These are phyloP conservation scores for Arctocebus calabarensis DNA, from an alignment of 2,797 vertebrate species.

Conservation along the genomic window DNA sequence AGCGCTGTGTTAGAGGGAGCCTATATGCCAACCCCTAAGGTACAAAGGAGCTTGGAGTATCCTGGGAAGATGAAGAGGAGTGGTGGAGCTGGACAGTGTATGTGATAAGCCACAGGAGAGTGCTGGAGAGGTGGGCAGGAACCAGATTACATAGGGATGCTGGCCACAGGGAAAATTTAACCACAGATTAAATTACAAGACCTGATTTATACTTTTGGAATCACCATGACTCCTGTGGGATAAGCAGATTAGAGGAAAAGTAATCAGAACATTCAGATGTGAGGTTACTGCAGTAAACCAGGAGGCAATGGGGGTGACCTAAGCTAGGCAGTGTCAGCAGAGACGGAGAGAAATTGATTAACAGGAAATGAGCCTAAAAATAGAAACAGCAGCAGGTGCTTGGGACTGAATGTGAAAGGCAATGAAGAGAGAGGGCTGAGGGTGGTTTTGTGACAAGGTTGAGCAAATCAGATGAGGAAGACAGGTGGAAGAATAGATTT, in stretches of 20 bases:
- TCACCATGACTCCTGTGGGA: not conserved
- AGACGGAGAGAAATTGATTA: not conserved
- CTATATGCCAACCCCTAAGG: not conserved
- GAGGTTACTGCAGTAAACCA: not conserved
- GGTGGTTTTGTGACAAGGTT: not conserved
- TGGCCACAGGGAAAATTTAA: not conserved
- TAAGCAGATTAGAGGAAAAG: not conserved
- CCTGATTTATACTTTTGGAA: not conserved
- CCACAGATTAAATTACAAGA: not conserved
- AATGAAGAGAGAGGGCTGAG: not conserved
- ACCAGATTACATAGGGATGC: not conserved
- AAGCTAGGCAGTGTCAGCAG: no score
- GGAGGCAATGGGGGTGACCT: not conserved
- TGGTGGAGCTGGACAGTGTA: no score
- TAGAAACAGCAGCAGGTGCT: not conserved
- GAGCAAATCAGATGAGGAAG: not conserved
- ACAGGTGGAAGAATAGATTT: not conserved
- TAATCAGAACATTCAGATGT: not conserved
- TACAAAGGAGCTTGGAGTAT: not conserved
- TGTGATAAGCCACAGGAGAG: not conserved
- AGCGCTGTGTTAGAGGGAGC: not conserved
- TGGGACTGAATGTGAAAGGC: not conserved
- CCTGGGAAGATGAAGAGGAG: not conserved
- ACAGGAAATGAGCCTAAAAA: not conserved
- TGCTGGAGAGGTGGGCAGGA: not conserved